Percentiles rank a stretch among this genome's conserved stretches.
Conservation (phyloP, 2,797 vertebrate species). For the Melanotaenia trifasciata region DNA sequence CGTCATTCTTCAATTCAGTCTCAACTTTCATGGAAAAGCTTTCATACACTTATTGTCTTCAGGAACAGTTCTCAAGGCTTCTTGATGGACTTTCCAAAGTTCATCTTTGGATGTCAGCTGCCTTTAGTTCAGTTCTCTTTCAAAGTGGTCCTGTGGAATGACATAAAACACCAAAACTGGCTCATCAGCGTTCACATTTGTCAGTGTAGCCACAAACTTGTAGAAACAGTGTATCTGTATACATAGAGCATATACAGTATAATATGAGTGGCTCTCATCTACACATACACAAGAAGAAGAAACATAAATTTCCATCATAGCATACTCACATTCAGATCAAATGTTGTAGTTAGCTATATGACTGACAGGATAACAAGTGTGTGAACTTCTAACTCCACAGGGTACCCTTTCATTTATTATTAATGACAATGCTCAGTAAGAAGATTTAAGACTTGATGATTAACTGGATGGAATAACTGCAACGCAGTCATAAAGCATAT, state of each 20-base stretch:
- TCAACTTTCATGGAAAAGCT: background rate
- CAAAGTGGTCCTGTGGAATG: background rate
- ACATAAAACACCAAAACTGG: background rate
- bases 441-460: slow-evolving; percentile 34
- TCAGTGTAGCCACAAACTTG: background rate
- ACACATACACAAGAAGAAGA: background rate
- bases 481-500: slow-evolving; percentile 18
- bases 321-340: slow-evolving; percentile 35
- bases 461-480: slow-evolving; percentile 35
- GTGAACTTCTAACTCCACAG: slow-evolving; percentile 51
- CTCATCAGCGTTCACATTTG: background rate
- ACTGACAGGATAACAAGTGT: slow-evolving; percentile 57
- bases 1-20: background rate
- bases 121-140: background rate
- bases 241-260: background rate
- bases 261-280: background rate
- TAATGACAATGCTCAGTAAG: slow-evolving; percentile 49
- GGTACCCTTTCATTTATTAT: slow-evolving; percentile 67
- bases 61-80: background rate
- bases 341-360: slow-evolving; percentile 38
- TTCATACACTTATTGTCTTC: background rate
- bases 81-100: background rate
- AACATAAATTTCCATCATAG: background rate
- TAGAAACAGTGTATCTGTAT: background rate
- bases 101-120: background rate